phyloP scores from a whole-genome alignment of 2,888 invertebrate species.

The Noctua janthina region DNA sequence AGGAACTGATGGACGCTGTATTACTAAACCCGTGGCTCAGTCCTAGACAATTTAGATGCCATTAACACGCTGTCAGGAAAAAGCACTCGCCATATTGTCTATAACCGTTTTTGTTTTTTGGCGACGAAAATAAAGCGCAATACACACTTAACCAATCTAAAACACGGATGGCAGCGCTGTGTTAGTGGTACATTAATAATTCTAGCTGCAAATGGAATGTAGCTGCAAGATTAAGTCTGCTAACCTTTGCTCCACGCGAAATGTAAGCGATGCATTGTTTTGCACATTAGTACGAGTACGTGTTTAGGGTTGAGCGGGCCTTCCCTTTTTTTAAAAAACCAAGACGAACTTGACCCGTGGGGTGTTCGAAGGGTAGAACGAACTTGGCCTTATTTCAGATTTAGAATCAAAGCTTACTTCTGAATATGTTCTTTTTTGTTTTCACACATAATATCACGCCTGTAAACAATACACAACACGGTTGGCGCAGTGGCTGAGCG shows the following conservation, averaged over 20 bases:
- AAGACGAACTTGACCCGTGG: background rate
- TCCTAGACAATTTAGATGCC: background rate
- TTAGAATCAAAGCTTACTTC: background rate
- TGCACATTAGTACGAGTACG: conserved; percentile 49
- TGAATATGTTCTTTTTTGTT: background rate
- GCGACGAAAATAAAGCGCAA: background rate
- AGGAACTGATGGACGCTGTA: background rate
- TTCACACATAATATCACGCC: too few species aligned
- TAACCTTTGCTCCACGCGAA: conserved; percentile 67
- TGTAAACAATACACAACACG: too few species aligned
- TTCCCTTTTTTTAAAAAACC: conserved; percentile 11
- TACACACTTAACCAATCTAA: conserved; percentile 19
- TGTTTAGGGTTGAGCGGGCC: conserved; percentile 46
- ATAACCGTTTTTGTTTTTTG: background rate
- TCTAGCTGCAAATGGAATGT: conserved; percentile 63
- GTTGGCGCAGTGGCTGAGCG: too few species aligned
- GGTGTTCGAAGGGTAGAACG: background rate
- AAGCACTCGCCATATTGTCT: background rate
- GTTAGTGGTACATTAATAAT: conserved; percentile 62
- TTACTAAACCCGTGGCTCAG: background rate
- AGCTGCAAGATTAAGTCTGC: conserved; percentile 62
- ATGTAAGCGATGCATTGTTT: conserved; percentile 69
- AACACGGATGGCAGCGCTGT: conserved; percentile 45
- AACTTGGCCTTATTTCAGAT: background rate
- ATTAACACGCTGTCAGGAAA: background rate